Evolutionary conservation across 1,140 invertebrate genomes (phyloP).

Genomic region (Apis dorsata): DNA sequence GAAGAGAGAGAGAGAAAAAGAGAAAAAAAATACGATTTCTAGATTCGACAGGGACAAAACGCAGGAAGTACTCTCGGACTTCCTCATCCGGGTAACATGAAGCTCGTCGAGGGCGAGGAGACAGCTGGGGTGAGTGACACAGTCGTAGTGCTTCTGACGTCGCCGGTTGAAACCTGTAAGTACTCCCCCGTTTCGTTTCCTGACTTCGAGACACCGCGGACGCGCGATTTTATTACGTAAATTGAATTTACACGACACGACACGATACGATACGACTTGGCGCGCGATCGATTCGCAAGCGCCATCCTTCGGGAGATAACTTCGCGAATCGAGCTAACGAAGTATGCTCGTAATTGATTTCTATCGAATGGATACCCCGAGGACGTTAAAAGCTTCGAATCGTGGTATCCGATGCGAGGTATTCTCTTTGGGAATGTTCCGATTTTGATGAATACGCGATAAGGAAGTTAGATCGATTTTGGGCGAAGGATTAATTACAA

Average conservation of each 20-base stretch:
- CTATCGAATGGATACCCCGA: conserved; percentile 14
- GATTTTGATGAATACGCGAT: not conserved
- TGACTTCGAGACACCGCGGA: conserved; percentile 27
- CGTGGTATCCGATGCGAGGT: not conserved
- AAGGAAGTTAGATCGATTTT: conserved; percentile 9
- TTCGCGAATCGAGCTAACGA: conserved; percentile 49
- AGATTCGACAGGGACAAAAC: conserved; percentile 62
- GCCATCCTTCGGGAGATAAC: conserved; percentile 53
- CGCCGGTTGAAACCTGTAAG: conserved; percentile 32
- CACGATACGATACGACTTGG: not conserved
- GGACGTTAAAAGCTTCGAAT: conserved; percentile 25
- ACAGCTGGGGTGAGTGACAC: conserved; percentile 39
- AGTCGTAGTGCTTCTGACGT: conserved; percentile 55
- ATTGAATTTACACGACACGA: conserved; percentile 60
- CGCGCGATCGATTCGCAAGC: not conserved
- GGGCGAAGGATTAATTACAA: not conserved
- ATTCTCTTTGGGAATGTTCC: not conserved
- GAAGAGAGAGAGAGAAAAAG: conserved; percentile 12
- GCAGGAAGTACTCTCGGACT: conserved; percentile 61
- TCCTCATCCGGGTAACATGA: conserved; percentile 58
- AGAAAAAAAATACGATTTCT: conserved; percentile 37
- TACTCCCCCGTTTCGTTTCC: not conserved
- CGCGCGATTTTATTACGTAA: conserved; percentile 65
- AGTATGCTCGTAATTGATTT: conserved; percentile 57
- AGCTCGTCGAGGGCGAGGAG: conserved; percentile 27